phyloP scores from a whole-genome alignment of 1,140 invertebrate species.

The Protaetia brevitarsis region DNA sequence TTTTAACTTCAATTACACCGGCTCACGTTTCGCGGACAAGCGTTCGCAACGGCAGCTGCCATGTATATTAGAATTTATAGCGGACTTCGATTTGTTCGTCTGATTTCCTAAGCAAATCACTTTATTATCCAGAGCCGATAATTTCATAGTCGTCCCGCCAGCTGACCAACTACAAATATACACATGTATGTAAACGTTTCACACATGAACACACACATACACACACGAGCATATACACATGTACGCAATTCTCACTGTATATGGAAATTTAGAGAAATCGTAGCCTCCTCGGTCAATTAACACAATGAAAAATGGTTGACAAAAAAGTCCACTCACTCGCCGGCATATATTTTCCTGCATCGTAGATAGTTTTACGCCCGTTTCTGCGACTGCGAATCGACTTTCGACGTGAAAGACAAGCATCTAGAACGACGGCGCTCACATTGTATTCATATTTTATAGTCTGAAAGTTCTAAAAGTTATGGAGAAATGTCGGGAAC shows the following conservation, averaged over 20 bases:
- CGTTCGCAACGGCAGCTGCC: too few species aligned
- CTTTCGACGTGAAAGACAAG: background rate
- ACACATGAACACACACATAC: too few species aligned
- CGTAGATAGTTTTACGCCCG: background rate
- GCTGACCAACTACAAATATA: background rate
- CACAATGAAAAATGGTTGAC: background rate
- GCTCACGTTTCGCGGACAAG: too few species aligned
- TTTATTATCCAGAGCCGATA: background rate
- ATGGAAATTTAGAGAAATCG: background rate
- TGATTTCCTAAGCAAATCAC: background rate
- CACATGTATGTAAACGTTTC: too few species aligned
- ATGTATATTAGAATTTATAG: too few species aligned
- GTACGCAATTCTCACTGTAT: background rate
- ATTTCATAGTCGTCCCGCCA: too few species aligned
- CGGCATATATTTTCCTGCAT: background rate
- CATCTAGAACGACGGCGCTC: background rate
- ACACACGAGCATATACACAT: too few species aligned
- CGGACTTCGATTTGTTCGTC: background rate
- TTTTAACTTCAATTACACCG: too few species aligned
- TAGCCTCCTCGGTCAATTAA: background rate
- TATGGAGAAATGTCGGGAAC: background rate
- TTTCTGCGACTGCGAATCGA: background rate
- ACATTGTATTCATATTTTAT: conserved; percentile 3
- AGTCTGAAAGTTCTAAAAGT: background rate
- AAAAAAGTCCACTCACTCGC: background rate